Evolutionary conservation across 2,888 invertebrate species (phyloP).

Genomic region (Slavum lentiscoides): DNA sequence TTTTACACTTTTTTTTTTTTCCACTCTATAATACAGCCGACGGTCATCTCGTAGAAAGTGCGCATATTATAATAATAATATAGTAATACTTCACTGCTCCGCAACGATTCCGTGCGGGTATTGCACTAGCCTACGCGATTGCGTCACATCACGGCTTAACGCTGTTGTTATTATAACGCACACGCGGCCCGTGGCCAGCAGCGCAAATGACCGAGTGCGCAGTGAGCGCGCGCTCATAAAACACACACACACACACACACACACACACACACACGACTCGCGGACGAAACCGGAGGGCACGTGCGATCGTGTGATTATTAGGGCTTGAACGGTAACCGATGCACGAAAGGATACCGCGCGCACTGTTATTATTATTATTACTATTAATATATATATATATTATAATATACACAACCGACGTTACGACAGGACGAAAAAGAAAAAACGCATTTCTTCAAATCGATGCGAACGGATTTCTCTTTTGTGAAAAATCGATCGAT

Average conservation of each 20-base stretch:
- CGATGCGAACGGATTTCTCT: too few species aligned
- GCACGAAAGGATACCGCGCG: slow-evolving; percentile 34
- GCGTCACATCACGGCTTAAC: slow-evolving; percentile 31
- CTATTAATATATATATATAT: too few species aligned
- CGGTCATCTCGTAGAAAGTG: too few species aligned
- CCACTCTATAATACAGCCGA: too few species aligned
- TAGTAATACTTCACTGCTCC: neutral
- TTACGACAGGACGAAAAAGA: too few species aligned
- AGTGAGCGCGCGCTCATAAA: neutral
- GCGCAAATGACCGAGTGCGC: slow-evolving; percentile 27
- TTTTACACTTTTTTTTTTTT: too few species aligned
- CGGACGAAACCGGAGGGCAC: slow-evolving; percentile 32
- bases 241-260: too few species aligned
- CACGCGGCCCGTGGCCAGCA: slow-evolving; percentile 2
- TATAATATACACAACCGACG: too few species aligned
- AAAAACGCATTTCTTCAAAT: too few species aligned
- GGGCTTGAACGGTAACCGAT: slow-evolving; percentile 41
- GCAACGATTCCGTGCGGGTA: neutral
- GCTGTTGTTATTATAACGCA: neutral
- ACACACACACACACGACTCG: neutral
- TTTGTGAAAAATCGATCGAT: too few species aligned
- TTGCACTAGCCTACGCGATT: slow-evolving; percentile 12
- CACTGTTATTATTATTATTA: neutral
- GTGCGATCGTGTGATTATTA: slow-evolving; percentile 37
- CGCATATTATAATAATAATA: too few species aligned